These are phyloP conservation scores for Chymomyza amoena DNA, from an alignment of 2,888 invertebrate genomes.

Conservation along the genomic window DNA sequence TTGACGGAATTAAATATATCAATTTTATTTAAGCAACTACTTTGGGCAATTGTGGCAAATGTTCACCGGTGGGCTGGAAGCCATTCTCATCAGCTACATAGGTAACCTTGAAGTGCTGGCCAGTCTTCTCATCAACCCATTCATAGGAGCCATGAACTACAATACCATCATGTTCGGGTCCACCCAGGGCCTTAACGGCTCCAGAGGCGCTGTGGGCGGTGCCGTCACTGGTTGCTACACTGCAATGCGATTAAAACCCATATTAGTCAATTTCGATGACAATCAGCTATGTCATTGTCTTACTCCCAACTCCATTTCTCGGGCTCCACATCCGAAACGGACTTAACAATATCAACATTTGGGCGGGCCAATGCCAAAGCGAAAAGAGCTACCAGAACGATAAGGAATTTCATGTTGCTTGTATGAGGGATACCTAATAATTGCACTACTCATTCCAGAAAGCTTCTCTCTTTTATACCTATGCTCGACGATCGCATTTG, in stretches of 20 bases:
- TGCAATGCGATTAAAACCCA: neutral
- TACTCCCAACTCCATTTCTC: constrained; percentile 80
- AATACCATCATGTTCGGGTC: constrained; percentile 51
- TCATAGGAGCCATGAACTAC: constrained; percentile 54
- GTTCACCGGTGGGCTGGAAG: constrained; percentile 77
- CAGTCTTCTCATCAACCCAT: constrained; percentile 53
- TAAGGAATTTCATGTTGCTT: constrained; percentile 65
- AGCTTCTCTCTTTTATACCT: neutral
- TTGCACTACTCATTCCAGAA: neutral
- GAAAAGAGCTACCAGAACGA: constrained; percentile 72
- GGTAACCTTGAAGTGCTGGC: constrained; percentile 77
- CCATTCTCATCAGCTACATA: constrained; percentile 80
- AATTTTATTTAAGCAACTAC: constrained; percentile 5
- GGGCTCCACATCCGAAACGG: constrained; percentile 80
- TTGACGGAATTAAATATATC: neutral
- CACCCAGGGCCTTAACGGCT: constrained; percentile 45
- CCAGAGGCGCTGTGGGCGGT: constrained; percentile 49
- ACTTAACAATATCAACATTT: constrained; percentile 37
- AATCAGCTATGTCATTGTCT: neutral
- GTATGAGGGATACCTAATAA: constrained; percentile 1
- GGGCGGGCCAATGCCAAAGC: constrained; percentile 60
- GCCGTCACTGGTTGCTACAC: constrained; percentile 62
- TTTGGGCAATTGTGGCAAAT: constrained; percentile 55
- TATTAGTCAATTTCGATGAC: neutral
- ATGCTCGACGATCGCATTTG: neutral